Conservation (phyloP, 2,113 vertebrate species). For the Atractosteus spatula region DNA sequence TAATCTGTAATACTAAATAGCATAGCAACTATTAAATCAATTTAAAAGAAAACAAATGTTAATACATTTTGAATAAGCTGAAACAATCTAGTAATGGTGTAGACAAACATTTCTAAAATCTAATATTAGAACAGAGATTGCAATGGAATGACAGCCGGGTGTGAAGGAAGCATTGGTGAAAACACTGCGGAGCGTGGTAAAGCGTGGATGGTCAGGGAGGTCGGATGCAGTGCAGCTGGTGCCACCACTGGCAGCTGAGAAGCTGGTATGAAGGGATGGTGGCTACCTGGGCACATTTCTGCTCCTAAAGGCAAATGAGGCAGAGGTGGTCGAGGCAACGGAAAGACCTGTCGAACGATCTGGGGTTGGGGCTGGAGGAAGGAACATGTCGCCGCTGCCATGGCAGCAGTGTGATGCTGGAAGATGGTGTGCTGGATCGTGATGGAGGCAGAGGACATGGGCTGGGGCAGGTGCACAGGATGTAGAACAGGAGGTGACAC, state of each 20-base stretch:
- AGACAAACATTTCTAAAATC: too few species aligned
- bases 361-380: conserved; percentile 72
- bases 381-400: conserved; percentile 37
- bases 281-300: conserved; percentile 54
- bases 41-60: too few species aligned
- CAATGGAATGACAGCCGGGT: conserved; percentile 70
- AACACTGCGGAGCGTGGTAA: conserved; percentile 65
- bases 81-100: too few species aligned
- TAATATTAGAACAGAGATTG: conserved; percentile 73
- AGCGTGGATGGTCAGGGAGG: conserved; percentile 65
- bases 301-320: conserved; percentile 59
- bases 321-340: conserved; percentile 64
- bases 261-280: conserved; percentile 53
- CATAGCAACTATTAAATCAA: too few species aligned
- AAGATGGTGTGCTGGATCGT: conserved; percentile 74
- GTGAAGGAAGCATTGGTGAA: conserved; percentile 65
- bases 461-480: conserved; percentile 61
- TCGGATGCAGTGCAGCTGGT: conserved; percentile 58
- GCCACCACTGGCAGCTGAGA: conserved; percentile 68
- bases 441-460: conserved; percentile 70
- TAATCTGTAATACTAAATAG: too few species aligned
- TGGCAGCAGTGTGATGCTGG: conserved; percentile 62
- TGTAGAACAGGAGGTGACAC: conserved; percentile 54
- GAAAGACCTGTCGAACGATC: conserved; percentile 67
- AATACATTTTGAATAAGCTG: too few species aligned